Percentiles rank a stretch among this genome's conserved stretches.
Evolutionary conservation across 2,113 vertebrate genomes (phyloP).

Genomic region (Brachirus orientalis): DNA sequence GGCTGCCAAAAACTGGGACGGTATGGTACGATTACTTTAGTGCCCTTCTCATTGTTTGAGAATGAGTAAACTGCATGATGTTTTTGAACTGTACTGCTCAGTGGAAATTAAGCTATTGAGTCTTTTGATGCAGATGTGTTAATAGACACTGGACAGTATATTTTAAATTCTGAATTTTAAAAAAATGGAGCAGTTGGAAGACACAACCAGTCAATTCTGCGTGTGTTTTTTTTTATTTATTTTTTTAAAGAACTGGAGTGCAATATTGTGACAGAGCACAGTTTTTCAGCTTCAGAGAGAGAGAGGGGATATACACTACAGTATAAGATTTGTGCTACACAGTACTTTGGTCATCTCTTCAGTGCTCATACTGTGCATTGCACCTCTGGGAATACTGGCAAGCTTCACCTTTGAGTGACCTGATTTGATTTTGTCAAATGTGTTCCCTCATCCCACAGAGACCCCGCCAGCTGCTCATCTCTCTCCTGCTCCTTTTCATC

Average conservation of each 20-base stretch:
- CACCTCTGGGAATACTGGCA: slow-evolving; percentile 27
- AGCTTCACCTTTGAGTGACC: slow-evolving; percentile 72
- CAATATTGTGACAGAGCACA: slow-evolving; percentile 10
- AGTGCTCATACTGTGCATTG: slow-evolving; percentile 27
- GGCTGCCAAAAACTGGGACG: too few species aligned
- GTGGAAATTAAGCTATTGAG: too few species aligned
- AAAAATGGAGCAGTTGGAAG: too few species aligned
- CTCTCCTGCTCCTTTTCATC: slow-evolving; percentile 57
- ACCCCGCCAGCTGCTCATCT: slow-evolving; percentile 58
- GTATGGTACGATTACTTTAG: too few species aligned
- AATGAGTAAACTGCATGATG: too few species aligned
- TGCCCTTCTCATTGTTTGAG: too few species aligned
- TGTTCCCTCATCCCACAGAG: slow-evolving; percentile 56
- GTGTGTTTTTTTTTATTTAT: too few species aligned
- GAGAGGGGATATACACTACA: background rate
- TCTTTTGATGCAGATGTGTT: slow-evolving; percentile 9
- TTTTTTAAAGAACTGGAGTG: slow-evolving; percentile 13
- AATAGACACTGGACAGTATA: slow-evolving; percentile 34
- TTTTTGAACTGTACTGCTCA: too few species aligned
- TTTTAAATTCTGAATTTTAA: slow-evolving; percentile 18
- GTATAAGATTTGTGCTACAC: background rate
- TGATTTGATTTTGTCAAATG: slow-evolving; percentile 77
- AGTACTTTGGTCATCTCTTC: slow-evolving; percentile 38
- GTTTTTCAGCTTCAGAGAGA: too few species aligned
- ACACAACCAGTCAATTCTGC: too few species aligned